A percentile compares a stretch with the other conserved stretches of the same genome.
Conservation (phyloP, 53 echinoderm and acorn worm species). For the Temnopleurus reevesii region DNA sequence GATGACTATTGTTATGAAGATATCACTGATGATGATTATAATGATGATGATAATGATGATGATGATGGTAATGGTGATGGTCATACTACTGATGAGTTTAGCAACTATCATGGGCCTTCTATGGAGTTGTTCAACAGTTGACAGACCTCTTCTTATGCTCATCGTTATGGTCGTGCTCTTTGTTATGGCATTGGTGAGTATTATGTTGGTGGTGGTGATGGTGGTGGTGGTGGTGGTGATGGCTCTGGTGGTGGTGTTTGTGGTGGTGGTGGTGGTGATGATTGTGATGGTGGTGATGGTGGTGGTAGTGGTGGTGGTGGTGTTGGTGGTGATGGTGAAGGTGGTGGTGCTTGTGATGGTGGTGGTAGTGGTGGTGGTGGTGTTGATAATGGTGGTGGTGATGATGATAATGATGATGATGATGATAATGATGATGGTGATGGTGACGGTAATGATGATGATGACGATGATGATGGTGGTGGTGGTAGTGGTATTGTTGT, state of each 20-base stretch:
- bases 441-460: not conserved
- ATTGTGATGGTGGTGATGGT: too few relatives aligned
- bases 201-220: too few relatives aligned
- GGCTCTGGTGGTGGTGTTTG: too few relatives aligned
- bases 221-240: too few relatives aligned
- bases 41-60: not conserved
- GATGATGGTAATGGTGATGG: not conserved
- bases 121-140: slow-evolving; percentile 73
- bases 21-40: not conserved
- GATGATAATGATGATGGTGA: not conserved
- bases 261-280: too few relatives aligned
- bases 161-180: slow-evolving; percentile 69
- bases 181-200: slow-evolving; percentile 53
- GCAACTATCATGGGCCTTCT: slow-evolving; percentile 94
- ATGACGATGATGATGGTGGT: not conserved
- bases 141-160: slow-evolving; percentile 53
- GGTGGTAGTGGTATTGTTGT: not conserved
- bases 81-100: slow-evolving; percentile 48
- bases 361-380: not conserved
- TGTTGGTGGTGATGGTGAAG: too few relatives aligned
- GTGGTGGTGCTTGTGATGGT: too few relatives aligned
- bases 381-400: not conserved
- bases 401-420: not conserved
- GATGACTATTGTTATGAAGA: not conserved
- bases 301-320: too few relatives aligned